Conservation (phyloP, 2,888 invertebrate genomes). For the Phaedon cochleariae region DNA sequence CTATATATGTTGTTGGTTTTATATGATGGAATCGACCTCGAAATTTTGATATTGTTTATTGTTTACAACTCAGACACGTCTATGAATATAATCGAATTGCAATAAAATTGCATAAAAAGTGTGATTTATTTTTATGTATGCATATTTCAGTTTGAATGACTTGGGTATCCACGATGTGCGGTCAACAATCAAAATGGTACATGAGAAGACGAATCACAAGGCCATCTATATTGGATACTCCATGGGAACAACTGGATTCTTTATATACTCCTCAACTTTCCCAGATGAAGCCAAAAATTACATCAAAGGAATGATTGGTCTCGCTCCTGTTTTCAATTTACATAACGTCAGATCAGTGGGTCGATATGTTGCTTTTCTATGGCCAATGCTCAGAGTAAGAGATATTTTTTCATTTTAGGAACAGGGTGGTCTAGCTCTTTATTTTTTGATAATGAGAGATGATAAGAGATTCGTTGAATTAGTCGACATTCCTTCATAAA, state of each 20-base stretch:
- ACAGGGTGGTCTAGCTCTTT: too few species aligned
- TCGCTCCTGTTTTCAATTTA: slow-evolving; percentile 32
- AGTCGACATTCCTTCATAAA: too few species aligned
- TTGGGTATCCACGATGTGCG: slow-evolving; percentile 38
- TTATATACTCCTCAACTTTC: slow-evolving; percentile 28
- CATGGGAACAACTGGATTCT: slow-evolving; percentile 32
- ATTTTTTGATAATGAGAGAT: too few species aligned
- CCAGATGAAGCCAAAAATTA: slow-evolving; percentile 29
- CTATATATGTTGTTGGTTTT: too few species aligned
- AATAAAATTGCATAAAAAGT: too few species aligned
- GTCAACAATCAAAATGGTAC: slow-evolving; percentile 23
- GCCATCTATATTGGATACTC: slow-evolving; percentile 39
- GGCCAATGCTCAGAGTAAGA: slow-evolving; percentile 31
- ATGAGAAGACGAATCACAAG: slow-evolving; percentile 27
- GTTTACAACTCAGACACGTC: too few species aligned
- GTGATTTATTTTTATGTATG: too few species aligned
- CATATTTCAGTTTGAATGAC: slow-evolving; percentile 38
- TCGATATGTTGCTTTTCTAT: not conserved
- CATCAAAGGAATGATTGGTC: slow-evolving; percentile 34
- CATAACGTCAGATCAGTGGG: slow-evolving; percentile 21
- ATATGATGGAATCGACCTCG: too few species aligned
- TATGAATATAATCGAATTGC: too few species aligned
- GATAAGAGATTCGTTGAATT: too few species aligned
- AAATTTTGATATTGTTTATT: too few species aligned
- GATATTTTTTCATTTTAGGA: not conserved